Percentiles rank a stretch among this genome's conserved stretches.
Conservation (phyloP, 2,113 vertebrate genomes). For the Xenopus tropicalis region UCB_Xtro_10.0 CM004444.2:73222501-73223000, state of each 20-base stretch:
- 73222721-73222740: constrained; percentile 27
- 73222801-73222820: not conserved
- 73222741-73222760: constrained; percentile 28
- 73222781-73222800: not conserved
- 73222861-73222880: too few relatives aligned
- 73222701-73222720: constrained; percentile 21
- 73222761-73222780: constrained; percentile 32
- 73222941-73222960: too few relatives aligned
- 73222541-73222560: constrained; percentile 4
- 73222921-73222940: not conserved
- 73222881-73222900: accelerated
- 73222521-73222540: too few relatives aligned
- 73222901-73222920: not conserved
- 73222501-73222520: too few relatives aligned
- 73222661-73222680: constrained; percentile 12
- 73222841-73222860: not conserved
- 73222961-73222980: too few relatives aligned
- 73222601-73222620: constrained; percentile 11
- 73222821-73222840: not conserved
- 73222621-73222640: constrained; percentile 20
- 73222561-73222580: constrained; percentile 9
- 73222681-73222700: constrained; percentile 40
- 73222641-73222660: not conserved
- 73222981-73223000: too few relatives aligned
- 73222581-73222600: constrained; percentile 15